Base-by-base conservation (phyloP, 2,113 vertebrate genomes). In the Rhineura floridana region DNA sequence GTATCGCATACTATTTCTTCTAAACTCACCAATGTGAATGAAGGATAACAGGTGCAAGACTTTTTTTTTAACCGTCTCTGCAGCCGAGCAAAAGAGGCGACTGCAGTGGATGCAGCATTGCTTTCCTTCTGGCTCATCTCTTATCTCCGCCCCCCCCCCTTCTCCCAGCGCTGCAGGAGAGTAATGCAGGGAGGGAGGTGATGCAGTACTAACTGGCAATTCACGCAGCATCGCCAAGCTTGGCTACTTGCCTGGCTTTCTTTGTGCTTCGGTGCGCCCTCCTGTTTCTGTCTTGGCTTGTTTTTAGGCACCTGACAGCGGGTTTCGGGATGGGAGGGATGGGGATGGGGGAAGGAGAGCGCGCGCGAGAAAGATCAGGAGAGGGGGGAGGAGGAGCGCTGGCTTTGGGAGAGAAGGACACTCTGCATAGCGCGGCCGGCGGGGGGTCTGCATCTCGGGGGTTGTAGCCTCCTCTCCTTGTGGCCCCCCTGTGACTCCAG, bases 21-120 rank as follows among this genome's bases (percentile, higher is more conserved):
- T 10, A 42, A 80, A 39, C 23, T 19, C 48, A 25, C 12, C 10
- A 23, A 6, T 39, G 33, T 28, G 67, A 73, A 1, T 46, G 48
- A 46, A 87, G 65, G 50, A 19, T 44, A 72, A 33, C 1, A 4
- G 39, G 19, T 6, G 12, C 21, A 19, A 63, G 39, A 36, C 25
- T 69, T 70, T 4, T 72, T 39, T 72, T 73, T 83, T 83, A 42
- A 7, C n/a, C 30, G 33, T 59, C 33, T 88, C 59, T 65, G 87
- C 87, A 88, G 59, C 42, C 39, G 59, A 83, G 52, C n/a, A 33
- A 25, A 36, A 85, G 85, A 55, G 50, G 48, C 46, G 63, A 67
- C 87, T 83, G 81, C 81, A 83, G 80, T 88, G 67, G n/a, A 50
- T 83, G 81, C 87, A 77, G 87, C 79, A 88, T 62, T 39, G 55